These are phyloP conservation scores for Distichodus sexfasciatus DNA, from an alignment of 2,797 vertebrate species.

Conservation along the genomic window DNA sequence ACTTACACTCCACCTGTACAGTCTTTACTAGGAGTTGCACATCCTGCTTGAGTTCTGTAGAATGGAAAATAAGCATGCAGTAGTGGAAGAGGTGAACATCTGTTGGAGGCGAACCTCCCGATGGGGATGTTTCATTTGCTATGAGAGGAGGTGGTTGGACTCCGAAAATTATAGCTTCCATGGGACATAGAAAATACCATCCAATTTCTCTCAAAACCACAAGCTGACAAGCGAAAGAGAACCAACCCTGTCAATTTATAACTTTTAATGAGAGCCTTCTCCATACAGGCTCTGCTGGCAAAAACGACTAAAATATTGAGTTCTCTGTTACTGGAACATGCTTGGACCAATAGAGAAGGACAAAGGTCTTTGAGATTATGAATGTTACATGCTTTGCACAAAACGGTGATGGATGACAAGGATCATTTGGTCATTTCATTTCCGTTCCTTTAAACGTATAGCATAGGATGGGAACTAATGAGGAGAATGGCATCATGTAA, in stretches of 20 bases:
- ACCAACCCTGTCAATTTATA: conserved; percentile 45
- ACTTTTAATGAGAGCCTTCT: conserved; percentile 43
- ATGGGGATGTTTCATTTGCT: conserved; percentile 44
- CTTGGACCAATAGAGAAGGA: neutral
- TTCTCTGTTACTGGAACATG: neutral
- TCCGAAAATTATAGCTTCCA: conserved; percentile 52
- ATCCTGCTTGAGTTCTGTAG: conserved; percentile 41
- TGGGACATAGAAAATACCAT: conserved; percentile 40
- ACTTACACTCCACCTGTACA: conserved; percentile 14
- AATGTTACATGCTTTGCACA: too few relatives aligned
- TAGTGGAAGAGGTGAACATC: conserved; percentile 41
- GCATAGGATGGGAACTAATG: too few relatives aligned
- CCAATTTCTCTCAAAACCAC: conserved; percentile 43
- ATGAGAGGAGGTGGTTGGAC: conserved; percentile 42
- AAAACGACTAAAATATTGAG: neutral
- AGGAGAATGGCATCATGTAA: too few relatives aligned
- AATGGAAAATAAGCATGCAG: conserved; percentile 44
- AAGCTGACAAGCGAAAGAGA: conserved; percentile 39
- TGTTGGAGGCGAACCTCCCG: conserved; percentile 34
- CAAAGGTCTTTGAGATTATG: too few relatives aligned
- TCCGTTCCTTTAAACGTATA: too few relatives aligned
- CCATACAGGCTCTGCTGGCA: neutral
- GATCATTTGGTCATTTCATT: too few relatives aligned
- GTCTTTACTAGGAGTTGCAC: conserved; percentile 21
- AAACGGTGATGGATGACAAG: too few relatives aligned